These are phyloP conservation scores for Callimorpha dominula DNA, from an alignment of 2,888 invertebrate genomes.

Conservation along the genomic window DNA sequence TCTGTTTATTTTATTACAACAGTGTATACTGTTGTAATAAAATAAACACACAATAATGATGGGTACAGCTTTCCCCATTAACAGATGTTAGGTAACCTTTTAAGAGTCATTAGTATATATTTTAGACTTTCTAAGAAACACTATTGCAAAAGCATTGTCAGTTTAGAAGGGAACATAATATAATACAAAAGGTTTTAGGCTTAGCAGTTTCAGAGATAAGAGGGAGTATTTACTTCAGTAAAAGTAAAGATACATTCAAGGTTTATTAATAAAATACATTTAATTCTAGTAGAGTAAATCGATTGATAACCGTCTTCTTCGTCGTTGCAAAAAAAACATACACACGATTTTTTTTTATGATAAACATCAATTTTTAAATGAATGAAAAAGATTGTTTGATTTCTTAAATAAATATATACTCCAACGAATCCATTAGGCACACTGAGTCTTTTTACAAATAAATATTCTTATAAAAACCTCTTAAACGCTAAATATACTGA, in stretches of 20 bases:
- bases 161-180: not conserved
- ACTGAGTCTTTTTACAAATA: not conserved
- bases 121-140: not conserved
- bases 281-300: not conserved
- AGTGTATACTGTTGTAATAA: not conserved
- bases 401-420: not conserved
- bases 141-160: conserved; percentile 1
- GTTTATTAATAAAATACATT: not conserved
- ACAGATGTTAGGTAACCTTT: conserved; percentile 11
- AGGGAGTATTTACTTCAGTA: too few relatives aligned
- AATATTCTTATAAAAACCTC: not conserved
- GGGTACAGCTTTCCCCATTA: conserved; percentile 2
- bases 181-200: not conserved
- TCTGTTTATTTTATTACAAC: not conserved
- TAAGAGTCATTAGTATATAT: not conserved
- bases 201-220: not conserved
- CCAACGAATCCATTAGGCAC: not conserved
- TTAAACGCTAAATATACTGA: too few relatives aligned
- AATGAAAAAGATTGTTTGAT: not conserved
- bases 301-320: not conserved
- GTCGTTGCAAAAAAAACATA: not conserved
- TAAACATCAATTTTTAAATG: too few relatives aligned
- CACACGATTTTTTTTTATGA: not conserved
- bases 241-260: too few relatives aligned
- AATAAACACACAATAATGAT: not conserved